Base-by-base conservation (phyloP, 2,888 invertebrate species). In the Orchestes rusci region DNA sequence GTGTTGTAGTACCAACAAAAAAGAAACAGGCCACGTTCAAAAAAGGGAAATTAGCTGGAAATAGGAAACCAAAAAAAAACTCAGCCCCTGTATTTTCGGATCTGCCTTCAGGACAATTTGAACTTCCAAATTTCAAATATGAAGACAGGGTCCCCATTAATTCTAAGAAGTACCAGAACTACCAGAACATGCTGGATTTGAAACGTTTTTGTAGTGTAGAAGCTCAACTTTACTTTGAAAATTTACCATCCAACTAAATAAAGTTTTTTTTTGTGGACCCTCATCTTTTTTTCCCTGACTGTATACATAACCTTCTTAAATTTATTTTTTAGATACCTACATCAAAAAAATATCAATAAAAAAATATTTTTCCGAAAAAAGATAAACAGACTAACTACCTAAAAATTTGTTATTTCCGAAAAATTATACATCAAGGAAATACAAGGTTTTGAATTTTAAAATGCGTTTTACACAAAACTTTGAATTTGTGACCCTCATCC, bases 121-220 rank as follows among this genome's bases (percentile, higher is more conserved):
- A 31, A 31, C 31, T 31, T 31, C 31, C 31, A 31, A 31, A 7
- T 10, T 12, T 13, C 8, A 13, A 7, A 10, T 31, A 31, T 13
- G 15, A 13, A 31, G 12, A 31, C 5, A 7, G 31, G 8, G 5
- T 31, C 5, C 12, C 31, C 8, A 31, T 10, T 31, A 13, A 7
- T 31, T 5, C 5, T 5, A 13, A 7, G 5, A 31, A 31, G 15
- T 31, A 10, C 5, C 31, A 31, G 15, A 13, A 31, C 31, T 13
- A 10, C 5, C 31, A 31, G 15, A n/a, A n/a, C n/a, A n/a, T n/a
- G n/a, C n/a, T n/a, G n/a, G 31, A 10, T 5, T 13, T 31, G 12
- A 31, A 31, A 31, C 8, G 31, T 10, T 31, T 31, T 31, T 31
- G 31, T 31, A 31, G 31, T 31, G 31, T 31, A 31, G 31, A 31